Evolutionary conservation across 1,140 invertebrate genomes (phyloP).

Genomic region (Polypedilum pembai): DNA sequence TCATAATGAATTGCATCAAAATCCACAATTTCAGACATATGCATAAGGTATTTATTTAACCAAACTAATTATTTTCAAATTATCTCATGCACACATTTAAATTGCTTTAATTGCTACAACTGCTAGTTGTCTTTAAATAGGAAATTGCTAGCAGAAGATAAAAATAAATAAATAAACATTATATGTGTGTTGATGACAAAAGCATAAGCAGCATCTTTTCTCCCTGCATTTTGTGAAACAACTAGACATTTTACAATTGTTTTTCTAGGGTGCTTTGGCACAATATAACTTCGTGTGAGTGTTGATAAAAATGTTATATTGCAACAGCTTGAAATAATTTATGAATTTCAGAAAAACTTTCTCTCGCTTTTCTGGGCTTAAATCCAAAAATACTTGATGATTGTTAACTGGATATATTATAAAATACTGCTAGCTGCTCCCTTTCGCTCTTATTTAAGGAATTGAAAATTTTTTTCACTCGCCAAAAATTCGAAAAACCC

Average conservation of each 20-base stretch:
- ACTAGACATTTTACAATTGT: not conserved
- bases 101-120: not conserved
- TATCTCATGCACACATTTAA: conserved; percentile 11
- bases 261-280: not conserved
- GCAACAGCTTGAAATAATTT: conserved; percentile 25
- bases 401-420: conserved; percentile 26
- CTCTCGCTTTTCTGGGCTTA: not conserved
- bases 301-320: conserved; percentile 28
- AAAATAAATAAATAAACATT: not conserved
- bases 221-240: not conserved
- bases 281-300: not conserved
- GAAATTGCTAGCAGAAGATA: not conserved
- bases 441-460: no score
- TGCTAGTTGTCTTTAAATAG: not conserved
- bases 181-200: not conserved
- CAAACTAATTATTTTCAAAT: conserved; percentile 26
- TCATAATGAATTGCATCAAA: not conserved
- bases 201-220: not conserved
- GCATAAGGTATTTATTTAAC: not conserved
- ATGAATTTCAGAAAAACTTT: not conserved
- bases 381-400: conserved; percentile 24
- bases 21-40: not conserved
- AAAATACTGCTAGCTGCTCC: not conserved
- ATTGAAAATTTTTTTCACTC: no score
- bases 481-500: no score